Conservation (phyloP, 2,113 vertebrate species). For the Menidia beryllina region DNA sequence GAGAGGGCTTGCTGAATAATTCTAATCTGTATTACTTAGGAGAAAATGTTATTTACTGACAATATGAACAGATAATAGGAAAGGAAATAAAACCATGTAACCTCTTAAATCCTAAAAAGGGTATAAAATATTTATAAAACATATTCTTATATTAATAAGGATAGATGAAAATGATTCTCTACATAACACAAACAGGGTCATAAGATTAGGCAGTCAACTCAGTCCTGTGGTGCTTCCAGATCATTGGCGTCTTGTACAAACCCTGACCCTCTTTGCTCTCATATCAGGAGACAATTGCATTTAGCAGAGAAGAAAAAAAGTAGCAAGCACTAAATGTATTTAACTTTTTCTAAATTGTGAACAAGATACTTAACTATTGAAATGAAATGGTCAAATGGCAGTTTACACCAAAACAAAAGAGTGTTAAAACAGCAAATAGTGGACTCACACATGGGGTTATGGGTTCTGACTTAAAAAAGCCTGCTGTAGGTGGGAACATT, state of each 20-base stretch:
- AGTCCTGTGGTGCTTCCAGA: neutral
- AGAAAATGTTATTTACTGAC: neutral
- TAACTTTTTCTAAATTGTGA: neutral
- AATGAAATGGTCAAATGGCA: neutral
- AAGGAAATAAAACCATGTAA: no score
- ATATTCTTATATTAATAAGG: no score
- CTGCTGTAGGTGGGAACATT: constrained; percentile 18
- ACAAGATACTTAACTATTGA: neutral
- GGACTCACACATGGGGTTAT: neutral
- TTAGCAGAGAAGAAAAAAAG: constrained; percentile 1
- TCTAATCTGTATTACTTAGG: no score
- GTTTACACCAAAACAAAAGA: neutral
- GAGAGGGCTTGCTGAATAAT: no score
- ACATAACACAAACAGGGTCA: no score
- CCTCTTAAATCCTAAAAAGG: no score
- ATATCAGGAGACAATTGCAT: no score
- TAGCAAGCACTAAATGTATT: neutral
- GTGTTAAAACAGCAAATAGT: neutral
- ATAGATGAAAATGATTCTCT: neutral
- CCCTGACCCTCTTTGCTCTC: no score
- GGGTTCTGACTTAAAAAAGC: neutral
- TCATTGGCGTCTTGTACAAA: neutral
- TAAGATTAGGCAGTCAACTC: no score
- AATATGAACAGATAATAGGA: neutral
- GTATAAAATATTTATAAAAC: no score